Evolutionary conservation across 2,797 vertebrate genomes (phyloP), one percentile per base, ranked within the genome.

Genomic region (Numenius phaeopus): DNA sequence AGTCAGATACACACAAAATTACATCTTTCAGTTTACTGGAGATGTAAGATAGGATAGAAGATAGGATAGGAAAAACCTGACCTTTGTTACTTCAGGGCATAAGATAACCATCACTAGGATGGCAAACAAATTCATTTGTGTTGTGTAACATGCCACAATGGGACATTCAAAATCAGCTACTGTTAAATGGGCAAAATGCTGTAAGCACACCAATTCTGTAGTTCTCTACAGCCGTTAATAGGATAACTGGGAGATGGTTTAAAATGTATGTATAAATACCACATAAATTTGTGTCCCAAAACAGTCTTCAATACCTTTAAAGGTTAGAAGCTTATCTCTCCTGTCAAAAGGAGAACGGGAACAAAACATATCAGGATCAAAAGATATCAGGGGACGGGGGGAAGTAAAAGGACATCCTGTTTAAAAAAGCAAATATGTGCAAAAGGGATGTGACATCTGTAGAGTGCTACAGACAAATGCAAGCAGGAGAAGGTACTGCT

Each of bases 371-470:
- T 10, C 0, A 39, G 58, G 26, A 91, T 94, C 42, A 89, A 85
- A 94, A 94, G 61, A 85, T 32, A 71, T 10, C 9, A 15, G 5
- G n/a, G 29, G 19, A 5, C 29, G 21, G 46, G 57, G 37, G 91
- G 44, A 94, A 88, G 46, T 67, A 89, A 91, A 92, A 79, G 55
- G 67, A 83, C 71, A 94, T 37, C 49, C 73, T 90, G 67, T 91
- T 89, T 77, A 27, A 77, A 66, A 87, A 67, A 73, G 22, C 47
- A 93, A 86, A 39, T 61, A 69, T 17, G 14, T 81, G 65, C 78
- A 71, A 30, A 91, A 57, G 72, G 88, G 54, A 91, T 75, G 67
- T 67, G 79, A 69, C 72, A 83, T 47, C 62, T 87, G 52, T 42
- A 61, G 65, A 92, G 62, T 13, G 34, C 61, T 72, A 47, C 46